Evolutionary conservation across 2,888 invertebrate species (phyloP).

Genomic region (Dysmachus trigonus): DNA sequence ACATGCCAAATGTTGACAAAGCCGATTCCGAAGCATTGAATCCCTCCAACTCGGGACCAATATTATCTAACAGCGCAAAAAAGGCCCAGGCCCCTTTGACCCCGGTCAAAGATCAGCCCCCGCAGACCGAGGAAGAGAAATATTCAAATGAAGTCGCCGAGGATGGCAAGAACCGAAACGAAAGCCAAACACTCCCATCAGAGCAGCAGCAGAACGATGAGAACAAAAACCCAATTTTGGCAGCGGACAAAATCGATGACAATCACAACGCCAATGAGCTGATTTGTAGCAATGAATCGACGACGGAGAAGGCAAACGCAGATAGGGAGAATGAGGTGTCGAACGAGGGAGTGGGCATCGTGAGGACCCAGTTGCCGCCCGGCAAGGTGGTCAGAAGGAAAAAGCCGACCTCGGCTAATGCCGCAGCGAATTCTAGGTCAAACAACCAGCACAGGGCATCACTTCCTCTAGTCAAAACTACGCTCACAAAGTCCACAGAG

Average conservation of each 20-base stretch:
- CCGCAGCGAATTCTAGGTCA: slow-evolving; percentile 59
- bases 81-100: slow-evolving; percentile 50
- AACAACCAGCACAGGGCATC: slow-evolving; percentile 70
- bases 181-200: slow-evolving; percentile 23
- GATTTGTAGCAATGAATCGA: slow-evolving; percentile 51
- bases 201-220: slow-evolving; percentile 46
- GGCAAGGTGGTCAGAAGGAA: slow-evolving; percentile 71
- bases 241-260: slow-evolving; percentile 55
- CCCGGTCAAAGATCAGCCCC: slow-evolving; percentile 53
- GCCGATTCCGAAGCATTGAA: slow-evolving; percentile 46
- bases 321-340: slow-evolving; percentile 62
- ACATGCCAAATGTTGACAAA: slow-evolving; percentile 64
- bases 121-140: slow-evolving; percentile 42
- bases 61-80: not conserved
- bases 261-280: slow-evolving; percentile 60
- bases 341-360: slow-evolving; percentile 69
- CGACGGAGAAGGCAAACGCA: slow-evolving; percentile 46
- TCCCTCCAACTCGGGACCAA: slow-evolving; percentile 31
- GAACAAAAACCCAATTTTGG: slow-evolving; percentile 48
- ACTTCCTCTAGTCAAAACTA: slow-evolving; percentile 69
- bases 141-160: slow-evolving; percentile 23
- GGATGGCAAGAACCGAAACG: slow-evolving; percentile 32
- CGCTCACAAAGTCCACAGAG: slow-evolving; percentile 56
- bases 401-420: slow-evolving; percentile 55
- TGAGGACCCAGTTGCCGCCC: slow-evolving; percentile 75